Evolutionary conservation across 2,797 vertebrate species (phyloP).

Genomic region (Sebastolobus alascanus): DNA sequence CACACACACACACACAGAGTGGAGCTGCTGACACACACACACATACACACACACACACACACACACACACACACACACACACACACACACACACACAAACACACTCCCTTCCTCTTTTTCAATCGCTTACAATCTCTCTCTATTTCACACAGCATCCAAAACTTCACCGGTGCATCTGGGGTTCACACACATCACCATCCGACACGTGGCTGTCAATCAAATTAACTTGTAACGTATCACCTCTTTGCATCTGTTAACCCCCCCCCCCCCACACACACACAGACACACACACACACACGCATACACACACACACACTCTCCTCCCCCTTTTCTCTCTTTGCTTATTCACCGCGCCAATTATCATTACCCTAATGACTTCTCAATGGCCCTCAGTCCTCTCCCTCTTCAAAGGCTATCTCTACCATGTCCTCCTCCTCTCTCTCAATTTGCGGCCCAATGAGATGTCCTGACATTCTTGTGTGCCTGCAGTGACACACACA

Average conservation of each 20-base stretch:
- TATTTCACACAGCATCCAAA: constrained; percentile 27
- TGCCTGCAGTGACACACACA: constrained; percentile 33
- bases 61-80: constrained; percentile 34
- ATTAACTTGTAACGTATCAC: constrained; percentile 63
- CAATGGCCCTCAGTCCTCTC: constrained; percentile 77
- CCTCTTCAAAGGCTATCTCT: constrained; percentile 80
- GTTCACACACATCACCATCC: constrained; percentile 6
- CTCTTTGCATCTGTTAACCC: constrained; percentile 57
- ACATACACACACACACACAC: no score
- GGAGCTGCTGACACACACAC: constrained; percentile 50
- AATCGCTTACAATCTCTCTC: constrained; percentile 17
- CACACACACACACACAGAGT: constrained; percentile 53
- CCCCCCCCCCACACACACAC: constrained; percentile 1
- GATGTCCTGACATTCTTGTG: constrained; percentile 70
- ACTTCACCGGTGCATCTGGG: background rate
- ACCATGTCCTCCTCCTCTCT: constrained; percentile 69
- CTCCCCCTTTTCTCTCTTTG: constrained; percentile 75
- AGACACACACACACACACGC: constrained; percentile 31
- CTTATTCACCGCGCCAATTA: constrained; percentile 82
- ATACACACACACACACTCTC: constrained; percentile 40
- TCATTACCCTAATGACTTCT: constrained; percentile 85
- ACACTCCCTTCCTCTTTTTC: constrained; percentile 12
- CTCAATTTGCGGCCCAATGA: constrained; percentile 78
- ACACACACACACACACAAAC: constrained; percentile 51
- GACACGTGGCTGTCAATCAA: constrained; percentile 73